These are phyloP conservation scores for Tiaroga cobitis DNA, from an alignment of 2,797 vertebrate species.

Conservation along the genomic window DNA sequence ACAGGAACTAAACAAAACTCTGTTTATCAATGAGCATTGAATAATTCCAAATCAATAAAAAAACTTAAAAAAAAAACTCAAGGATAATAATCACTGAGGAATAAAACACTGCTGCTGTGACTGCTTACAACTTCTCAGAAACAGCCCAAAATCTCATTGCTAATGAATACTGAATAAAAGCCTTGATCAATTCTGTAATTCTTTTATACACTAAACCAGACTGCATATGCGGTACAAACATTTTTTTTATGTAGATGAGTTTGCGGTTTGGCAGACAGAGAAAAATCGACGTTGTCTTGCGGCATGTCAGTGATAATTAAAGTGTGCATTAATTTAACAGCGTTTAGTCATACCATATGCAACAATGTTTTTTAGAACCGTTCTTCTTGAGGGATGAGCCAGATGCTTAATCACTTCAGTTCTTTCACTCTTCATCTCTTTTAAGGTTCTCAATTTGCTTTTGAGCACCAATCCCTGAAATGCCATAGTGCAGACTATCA, in stretches of 20 bases:
- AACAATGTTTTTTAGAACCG: conserved; percentile 63
- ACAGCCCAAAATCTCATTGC: not conserved
- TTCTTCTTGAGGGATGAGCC: conserved; percentile 67
- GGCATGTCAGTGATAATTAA: conserved; percentile 60
- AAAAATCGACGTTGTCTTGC: conserved; percentile 28
- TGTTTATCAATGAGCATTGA: not conserved
- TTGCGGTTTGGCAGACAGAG: conserved; percentile 44
- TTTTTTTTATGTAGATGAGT: conserved; percentile 12
- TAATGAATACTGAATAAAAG: not conserved
- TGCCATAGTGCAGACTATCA: conserved; percentile 64
- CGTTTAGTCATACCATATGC: conserved; percentile 60
- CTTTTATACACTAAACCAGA: conserved; percentile 6
- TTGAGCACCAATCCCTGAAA: conserved; percentile 67
- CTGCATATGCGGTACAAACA: conserved; percentile 19
- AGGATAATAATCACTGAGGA: not conserved
- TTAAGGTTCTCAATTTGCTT: conserved; percentile 76
- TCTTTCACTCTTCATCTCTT: conserved; percentile 70
- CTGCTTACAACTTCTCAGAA: not conserved
- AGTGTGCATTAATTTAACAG: conserved; percentile 64
- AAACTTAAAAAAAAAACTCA: too few species aligned
- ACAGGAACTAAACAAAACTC: not conserved
- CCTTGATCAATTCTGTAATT: conserved; percentile 4
- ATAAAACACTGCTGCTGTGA: not conserved
- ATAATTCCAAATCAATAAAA: not conserved
- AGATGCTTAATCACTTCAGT: conserved; percentile 68